Evolutionary conservation across 2,113 vertebrate species (phyloP).

Genomic region (Phalacrocorax pelagicus): DNA sequence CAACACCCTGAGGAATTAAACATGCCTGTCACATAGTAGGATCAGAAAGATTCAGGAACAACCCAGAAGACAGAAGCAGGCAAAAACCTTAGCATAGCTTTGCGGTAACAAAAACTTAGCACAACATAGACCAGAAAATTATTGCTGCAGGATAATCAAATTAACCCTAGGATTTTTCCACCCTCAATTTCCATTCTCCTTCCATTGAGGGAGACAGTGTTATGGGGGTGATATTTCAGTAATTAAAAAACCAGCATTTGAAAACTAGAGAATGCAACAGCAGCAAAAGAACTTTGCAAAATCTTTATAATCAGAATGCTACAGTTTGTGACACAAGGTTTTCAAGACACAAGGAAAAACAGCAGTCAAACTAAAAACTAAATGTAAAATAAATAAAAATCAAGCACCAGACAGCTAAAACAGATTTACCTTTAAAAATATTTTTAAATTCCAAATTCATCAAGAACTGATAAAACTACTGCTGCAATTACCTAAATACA

Average conservation of each 20-base stretch:
- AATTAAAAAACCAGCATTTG: not conserved
- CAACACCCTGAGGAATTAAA: not conserved
- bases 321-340: not conserved
- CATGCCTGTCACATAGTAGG: not conserved
- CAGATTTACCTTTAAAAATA: not conserved
- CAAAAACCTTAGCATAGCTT: not conserved
- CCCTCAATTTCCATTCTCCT: not conserved
- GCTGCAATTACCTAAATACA: not conserved
- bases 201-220: not conserved
- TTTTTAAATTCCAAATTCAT: not conserved
- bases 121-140: not conserved
- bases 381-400: not conserved
- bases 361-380: not conserved
- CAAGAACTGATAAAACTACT: not conserved
- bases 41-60: not conserved
- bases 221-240: not conserved
- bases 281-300: not conserved
- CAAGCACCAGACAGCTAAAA: not conserved
- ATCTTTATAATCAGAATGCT: not conserved
- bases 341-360: not conserved
- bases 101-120: not conserved
- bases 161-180: not conserved
- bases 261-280: not conserved
- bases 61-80: not conserved
- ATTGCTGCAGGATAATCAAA: not conserved